These are phyloP conservation scores for Orycteropus afer DNA, from an alignment of 2,113 vertebrate species.

Conservation along the genomic window DNA sequence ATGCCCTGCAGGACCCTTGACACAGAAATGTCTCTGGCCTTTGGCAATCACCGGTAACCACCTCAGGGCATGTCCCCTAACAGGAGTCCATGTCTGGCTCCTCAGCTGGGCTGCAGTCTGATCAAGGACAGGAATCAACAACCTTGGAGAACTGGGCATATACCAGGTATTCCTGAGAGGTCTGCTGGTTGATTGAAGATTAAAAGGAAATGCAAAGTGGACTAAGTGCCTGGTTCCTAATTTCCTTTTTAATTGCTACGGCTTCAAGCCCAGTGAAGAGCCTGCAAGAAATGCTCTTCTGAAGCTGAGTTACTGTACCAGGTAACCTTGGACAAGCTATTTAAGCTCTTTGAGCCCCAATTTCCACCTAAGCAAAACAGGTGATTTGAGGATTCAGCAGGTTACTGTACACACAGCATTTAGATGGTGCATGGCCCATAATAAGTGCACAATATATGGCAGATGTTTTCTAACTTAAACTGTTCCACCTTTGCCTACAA, in stretches of 20 bases:
- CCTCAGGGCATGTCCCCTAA: neutral
- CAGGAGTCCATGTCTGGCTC: neutral
- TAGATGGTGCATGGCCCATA: neutral
- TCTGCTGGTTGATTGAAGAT: neutral
- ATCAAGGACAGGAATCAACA: neutral
- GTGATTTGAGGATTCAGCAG: neutral
- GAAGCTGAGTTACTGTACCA: neutral
- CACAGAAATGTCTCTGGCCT: neutral
- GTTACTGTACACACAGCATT: neutral
- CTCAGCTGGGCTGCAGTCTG: neutral
- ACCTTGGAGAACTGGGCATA: neutral
- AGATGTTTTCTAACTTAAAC: neutral
- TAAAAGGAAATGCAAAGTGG: neutral
- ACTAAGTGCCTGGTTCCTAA: neutral
- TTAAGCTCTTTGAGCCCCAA: neutral
- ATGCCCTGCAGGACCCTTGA: neutral
- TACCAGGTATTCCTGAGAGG: neutral
- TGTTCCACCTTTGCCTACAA: neutral
- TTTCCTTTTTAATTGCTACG: neutral
- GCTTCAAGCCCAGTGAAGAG: neutral
- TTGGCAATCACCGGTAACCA: neutral
- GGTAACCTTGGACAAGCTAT: neutral
- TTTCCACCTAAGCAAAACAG: conserved; percentile 25
- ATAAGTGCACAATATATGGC: neutral
- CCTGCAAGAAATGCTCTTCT: neutral